Evolutionary conservation across 1,140 invertebrate species (phyloP).

Genomic region (Drosophila ambigua): DNA sequence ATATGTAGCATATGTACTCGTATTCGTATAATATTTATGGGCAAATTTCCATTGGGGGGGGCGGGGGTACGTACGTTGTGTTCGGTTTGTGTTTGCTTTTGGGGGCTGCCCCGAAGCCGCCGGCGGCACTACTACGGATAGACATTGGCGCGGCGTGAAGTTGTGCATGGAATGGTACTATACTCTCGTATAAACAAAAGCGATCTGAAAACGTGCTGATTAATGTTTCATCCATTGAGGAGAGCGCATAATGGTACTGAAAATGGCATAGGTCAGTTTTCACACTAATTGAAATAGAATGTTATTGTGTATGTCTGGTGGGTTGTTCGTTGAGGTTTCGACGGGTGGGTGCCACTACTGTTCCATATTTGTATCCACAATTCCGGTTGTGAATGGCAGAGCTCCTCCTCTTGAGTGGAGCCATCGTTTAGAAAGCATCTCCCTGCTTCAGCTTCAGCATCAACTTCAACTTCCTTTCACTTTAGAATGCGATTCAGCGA

Average conservation of each 20-base stretch:
- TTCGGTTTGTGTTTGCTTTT: conserved; percentile 35
- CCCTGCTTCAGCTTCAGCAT: conserved; percentile 9
- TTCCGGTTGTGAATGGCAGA: conserved; percentile 55
- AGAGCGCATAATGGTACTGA: conserved; percentile 10
- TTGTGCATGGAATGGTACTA: conserved; percentile 34
- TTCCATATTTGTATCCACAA: conserved; percentile 21
- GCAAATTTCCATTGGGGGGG: conserved; percentile 41
- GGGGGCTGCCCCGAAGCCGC: background rate
- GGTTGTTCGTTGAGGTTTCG: conserved; percentile 11
- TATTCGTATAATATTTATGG: conserved; percentile 35
- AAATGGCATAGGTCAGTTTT: conserved; percentile 76
- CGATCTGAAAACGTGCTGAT: conserved; percentile 70
- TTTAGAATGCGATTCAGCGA: conserved; percentile 58
- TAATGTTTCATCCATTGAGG: conserved; percentile 51
- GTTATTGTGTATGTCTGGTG: conserved; percentile 33
- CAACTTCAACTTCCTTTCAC: conserved; percentile 61
- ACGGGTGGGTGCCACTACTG: conserved; percentile 43
- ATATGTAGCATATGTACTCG: too few relatives aligned
- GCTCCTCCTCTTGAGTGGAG: conserved; percentile 20
- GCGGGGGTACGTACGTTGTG: background rate
- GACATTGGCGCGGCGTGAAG: conserved; percentile 29
- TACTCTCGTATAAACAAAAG: conserved; percentile 39
- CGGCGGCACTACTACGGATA: conserved; percentile 26
- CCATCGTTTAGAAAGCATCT: conserved; percentile 65
- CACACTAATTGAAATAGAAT: conserved; percentile 81